These are phyloP conservation scores for Anguilla megastoma DNA, from an alignment of 2,797 vertebrate species.

Conservation along the genomic window DNA sequence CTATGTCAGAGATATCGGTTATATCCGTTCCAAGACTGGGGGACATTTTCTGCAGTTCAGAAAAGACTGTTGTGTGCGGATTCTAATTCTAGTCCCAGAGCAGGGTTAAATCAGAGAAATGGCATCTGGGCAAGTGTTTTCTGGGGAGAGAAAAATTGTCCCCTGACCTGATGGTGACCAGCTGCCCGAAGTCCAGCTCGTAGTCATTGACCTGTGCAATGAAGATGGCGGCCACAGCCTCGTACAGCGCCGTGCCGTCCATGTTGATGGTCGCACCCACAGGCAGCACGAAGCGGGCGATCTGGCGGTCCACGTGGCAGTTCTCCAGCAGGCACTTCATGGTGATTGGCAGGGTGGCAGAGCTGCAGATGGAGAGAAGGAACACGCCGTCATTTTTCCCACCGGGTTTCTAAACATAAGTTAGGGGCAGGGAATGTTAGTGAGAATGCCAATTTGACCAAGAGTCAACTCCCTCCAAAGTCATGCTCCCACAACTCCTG, in stretches of 20 bases:
- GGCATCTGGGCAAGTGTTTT: background rate
- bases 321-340: slow-evolving; percentile 90
- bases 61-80: background rate
- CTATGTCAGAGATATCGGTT: background rate
- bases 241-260: slow-evolving; percentile 85
- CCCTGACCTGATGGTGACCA: slow-evolving; percentile 84
- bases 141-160: background rate
- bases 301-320: slow-evolving; percentile 81
- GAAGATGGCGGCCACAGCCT: slow-evolving; percentile 86
- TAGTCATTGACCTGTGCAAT: slow-evolving; percentile 89
- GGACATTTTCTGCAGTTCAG: background rate
- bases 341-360: slow-evolving; percentile 87
- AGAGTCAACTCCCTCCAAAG: background rate
- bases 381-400: background rate
- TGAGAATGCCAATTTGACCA: background rate
- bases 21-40: background rate
- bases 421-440: background rate
- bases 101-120: background rate
- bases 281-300: slow-evolving; percentile 84
- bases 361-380: slow-evolving; percentile 62
- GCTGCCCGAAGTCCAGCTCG: slow-evolving; percentile 83
- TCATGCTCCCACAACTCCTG: too few relatives aligned
- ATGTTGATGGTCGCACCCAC: slow-evolving; percentile 90
- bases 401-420: background rate
- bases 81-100: background rate